Conservation (phyloP, 2,113 vertebrate species). For the Sturnira hondurensis region DNA sequence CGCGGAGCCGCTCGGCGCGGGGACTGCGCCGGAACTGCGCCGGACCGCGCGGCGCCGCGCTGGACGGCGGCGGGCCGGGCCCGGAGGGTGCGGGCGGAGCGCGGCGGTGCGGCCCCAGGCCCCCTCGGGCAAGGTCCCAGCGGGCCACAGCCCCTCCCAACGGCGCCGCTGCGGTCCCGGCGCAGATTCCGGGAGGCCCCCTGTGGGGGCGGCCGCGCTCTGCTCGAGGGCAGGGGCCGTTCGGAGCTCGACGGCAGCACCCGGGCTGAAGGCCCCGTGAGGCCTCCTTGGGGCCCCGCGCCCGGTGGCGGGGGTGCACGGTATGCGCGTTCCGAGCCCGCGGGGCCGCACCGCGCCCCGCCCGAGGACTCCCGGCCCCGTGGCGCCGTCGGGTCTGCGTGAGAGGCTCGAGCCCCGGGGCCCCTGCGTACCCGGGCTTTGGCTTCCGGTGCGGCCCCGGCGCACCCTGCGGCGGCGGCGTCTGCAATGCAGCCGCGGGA, state of each 20-base stretch:
- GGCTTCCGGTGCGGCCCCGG: constrained; percentile 8
- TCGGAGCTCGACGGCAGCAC: not conserved
- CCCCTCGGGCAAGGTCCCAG: not conserved
- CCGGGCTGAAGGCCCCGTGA: not conserved
- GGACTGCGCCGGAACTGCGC: constrained; percentile 76
- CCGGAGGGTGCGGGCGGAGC: constrained; percentile 28
- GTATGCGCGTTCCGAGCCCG: not conserved
- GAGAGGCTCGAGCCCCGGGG: not conserved
- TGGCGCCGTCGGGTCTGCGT: constrained; percentile 11
- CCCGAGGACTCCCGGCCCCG: not conserved
- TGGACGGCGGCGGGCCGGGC: constrained; percentile 39
- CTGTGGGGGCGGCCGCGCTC: not conserved
- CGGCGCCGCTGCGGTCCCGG: not conserved
- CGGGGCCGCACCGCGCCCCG: not conserved
- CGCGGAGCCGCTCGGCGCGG: constrained; percentile 59
- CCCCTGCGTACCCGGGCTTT: not conserved
- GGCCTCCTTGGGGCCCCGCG: not conserved
- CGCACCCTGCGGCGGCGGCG: constrained; percentile 46
- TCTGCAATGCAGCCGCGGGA: constrained; percentile 72
- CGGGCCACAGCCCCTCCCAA: not conserved
- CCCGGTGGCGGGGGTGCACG: not conserved
- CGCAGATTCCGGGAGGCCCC: too few relatives aligned
- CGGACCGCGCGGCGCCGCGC: constrained; percentile 52
- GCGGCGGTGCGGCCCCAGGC: not conserved
- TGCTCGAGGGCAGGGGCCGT: not conserved